Evolutionary conservation across 1,140 invertebrate genomes (phyloP), one percentile per base, ranked within the genome.

Genomic region (silkworm (Bombyx mori)): DNA sequence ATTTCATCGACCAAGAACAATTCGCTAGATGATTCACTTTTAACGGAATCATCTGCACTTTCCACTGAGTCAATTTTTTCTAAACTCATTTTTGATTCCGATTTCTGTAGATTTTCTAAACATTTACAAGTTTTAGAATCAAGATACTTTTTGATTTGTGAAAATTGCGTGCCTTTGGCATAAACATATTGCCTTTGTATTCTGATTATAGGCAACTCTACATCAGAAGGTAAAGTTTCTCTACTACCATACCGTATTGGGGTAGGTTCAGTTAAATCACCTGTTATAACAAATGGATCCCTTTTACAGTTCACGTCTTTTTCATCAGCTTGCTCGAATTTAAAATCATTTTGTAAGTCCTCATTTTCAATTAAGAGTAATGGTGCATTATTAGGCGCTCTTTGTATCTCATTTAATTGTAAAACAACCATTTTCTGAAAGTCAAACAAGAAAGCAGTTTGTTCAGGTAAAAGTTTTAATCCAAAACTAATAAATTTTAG

Each of bases 401-500:
- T 72, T 52, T 78, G 68, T 8, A 85, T 75, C 71, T 87, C 82
- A 58, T 80, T 78, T 51, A 87, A 54, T 63, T 87, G 84, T 50
- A 87, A 68, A 44, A 82, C 63, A 22, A 83, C 68, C 70, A 87
- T 72, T 58, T 77, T 84, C 70, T 85, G 69, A 58, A 87, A 71
- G 51, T 87, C 73, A 42, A 87, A 60, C 46, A 87, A 68, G 64
- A 87, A 87, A 3, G 73, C 74, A 42, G 78, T 61, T 68, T 87
- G 84, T 71, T 87, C 81, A 43, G 84, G 84, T 56, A 87, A 60
- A 43, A 87, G 52, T 57, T 83, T 79, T 26, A 87, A 58, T 56
- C 74, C 74, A 60, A 80, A 87, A 65, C 78, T 78, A 9, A 84
- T 74, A 64, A 86, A 86, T 63, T 85, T 87, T 42, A 84, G 53